Evolutionary conservation across 64 coral and sea anemone species (phyloP).

Genomic region (Montipora efflorescens): DNA sequence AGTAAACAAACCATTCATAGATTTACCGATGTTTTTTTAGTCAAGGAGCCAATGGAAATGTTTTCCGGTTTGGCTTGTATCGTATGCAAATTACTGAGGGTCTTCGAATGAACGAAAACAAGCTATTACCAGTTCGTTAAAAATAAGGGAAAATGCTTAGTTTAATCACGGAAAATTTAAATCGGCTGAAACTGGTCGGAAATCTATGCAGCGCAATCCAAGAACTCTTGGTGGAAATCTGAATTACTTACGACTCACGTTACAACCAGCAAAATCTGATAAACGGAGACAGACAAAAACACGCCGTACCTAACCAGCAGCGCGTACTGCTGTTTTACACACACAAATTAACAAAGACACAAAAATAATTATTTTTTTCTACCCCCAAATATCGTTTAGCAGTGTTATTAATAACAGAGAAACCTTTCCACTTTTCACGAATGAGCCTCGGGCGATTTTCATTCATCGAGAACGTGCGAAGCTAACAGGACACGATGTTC

Average conservation of each 20-base stretch:
- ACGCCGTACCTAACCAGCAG: too few relatives aligned
- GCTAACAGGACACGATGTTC: not conserved
- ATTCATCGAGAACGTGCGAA: not conserved
- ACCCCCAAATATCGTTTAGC: too few relatives aligned
- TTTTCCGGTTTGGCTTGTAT: slow-evolving; percentile 3
- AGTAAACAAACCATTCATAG: slow-evolving; percentile 22
- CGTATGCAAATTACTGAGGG: slow-evolving; percentile 13
- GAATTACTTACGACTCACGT: not conserved
- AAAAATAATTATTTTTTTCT: too few relatives aligned
- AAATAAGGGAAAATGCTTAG: slow-evolving; percentile 24
- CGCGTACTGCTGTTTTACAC: too few relatives aligned
- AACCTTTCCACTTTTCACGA: not conserved
- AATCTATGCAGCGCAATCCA: not conserved
- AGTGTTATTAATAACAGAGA: not conserved
- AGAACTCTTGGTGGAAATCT: not conserved
- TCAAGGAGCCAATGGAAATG: slow-evolving; percentile 23
- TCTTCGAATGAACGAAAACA: slow-evolving; percentile 37
- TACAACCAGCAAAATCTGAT: not conserved
- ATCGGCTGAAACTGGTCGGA: not conserved
- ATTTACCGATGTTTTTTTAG: slow-evolving; percentile 20
- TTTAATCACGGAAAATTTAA: not conserved
- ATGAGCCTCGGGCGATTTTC: not conserved
- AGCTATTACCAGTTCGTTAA: not conserved
- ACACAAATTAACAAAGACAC: too few relatives aligned
- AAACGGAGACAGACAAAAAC: not conserved